Evolutionary conservation across 1,140 invertebrate species (phyloP).

Genomic region (Telenomus remus): DNA sequence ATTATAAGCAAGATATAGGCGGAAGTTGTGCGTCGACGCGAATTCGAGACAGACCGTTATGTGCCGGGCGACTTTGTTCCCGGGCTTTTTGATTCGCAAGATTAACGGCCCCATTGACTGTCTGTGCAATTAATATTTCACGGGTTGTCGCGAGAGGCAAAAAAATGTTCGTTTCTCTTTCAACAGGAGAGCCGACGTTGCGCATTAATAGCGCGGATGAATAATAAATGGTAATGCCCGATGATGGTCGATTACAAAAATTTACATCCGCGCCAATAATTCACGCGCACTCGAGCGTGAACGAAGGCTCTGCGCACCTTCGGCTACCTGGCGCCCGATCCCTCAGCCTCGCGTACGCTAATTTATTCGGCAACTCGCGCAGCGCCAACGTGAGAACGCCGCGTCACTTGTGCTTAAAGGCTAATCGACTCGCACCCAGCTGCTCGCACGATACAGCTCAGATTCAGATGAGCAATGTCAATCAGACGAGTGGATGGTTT

Average conservation of each 20-base stretch:
- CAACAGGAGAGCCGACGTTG: constrained; percentile 27
- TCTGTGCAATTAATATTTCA: constrained; percentile 54
- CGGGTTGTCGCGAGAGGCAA: constrained; percentile 21
- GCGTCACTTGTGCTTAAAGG: no score
- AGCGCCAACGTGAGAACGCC: no score
- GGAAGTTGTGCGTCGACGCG: no score
- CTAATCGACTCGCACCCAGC: no score
- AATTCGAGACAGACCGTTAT: constrained; percentile 25
- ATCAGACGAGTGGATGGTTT: neutral
- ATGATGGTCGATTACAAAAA: constrained; percentile 30
- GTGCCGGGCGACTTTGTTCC: constrained; percentile 14
- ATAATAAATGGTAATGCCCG: constrained; percentile 34
- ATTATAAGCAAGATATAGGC: no score
- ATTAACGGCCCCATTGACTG: constrained; percentile 49
- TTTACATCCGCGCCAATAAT: constrained; percentile 30
- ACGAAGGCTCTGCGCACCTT: constrained; percentile 41
- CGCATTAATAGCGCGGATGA: constrained; percentile 32
- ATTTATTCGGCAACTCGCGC: no score
- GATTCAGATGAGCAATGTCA: no score
- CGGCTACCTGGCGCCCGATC: constrained; percentile 45
- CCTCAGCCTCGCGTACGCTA: neutral
- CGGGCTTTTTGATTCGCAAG: constrained; percentile 19
- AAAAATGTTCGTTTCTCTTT: constrained; percentile 29
- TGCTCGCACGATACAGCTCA: no score
- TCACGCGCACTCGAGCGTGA: constrained; percentile 37